phyloP scores from a whole-genome alignment of 2,113 vertebrate genomes.

The Dasyornis broadbenti region DNA sequence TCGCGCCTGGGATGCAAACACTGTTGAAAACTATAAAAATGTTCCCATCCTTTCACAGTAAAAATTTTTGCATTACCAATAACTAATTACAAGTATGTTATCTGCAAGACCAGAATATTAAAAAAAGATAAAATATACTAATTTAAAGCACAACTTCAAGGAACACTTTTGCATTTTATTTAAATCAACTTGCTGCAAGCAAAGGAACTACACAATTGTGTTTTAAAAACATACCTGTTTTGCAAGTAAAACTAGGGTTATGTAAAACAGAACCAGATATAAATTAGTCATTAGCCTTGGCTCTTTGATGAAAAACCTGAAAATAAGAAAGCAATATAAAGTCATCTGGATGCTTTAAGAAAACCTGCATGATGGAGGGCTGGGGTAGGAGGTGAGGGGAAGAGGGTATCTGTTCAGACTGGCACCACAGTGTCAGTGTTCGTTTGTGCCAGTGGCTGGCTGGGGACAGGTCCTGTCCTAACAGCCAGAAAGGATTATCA shows the following conservation, averaged over 20 bases:
- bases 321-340: neutral
- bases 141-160: neutral
- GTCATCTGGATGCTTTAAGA: neutral
- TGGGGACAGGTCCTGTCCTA: neutral
- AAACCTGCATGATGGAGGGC: neutral
- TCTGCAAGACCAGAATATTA: neutral
- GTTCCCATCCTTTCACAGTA: neutral
- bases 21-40: neutral
- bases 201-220: neutral
- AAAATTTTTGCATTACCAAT: neutral
- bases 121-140: neutral
- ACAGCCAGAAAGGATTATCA: accelerated
- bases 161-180: neutral
- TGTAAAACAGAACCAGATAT: constrained; percentile 88
- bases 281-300: constrained; percentile 81
- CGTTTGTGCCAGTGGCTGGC: neutral
- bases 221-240: constrained; percentile 79
- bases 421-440: accelerated
- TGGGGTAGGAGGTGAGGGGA: neutral
- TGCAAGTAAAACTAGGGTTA: constrained; percentile 87
- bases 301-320: constrained; percentile 72
- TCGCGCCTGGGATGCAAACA: neutral
- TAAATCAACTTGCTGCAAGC: neutral
- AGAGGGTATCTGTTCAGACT: neutral
- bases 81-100: neutral